Base-by-base conservation (phyloP, 1,140 invertebrate genomes). In the Pseudomyrmex concolor region DNA sequence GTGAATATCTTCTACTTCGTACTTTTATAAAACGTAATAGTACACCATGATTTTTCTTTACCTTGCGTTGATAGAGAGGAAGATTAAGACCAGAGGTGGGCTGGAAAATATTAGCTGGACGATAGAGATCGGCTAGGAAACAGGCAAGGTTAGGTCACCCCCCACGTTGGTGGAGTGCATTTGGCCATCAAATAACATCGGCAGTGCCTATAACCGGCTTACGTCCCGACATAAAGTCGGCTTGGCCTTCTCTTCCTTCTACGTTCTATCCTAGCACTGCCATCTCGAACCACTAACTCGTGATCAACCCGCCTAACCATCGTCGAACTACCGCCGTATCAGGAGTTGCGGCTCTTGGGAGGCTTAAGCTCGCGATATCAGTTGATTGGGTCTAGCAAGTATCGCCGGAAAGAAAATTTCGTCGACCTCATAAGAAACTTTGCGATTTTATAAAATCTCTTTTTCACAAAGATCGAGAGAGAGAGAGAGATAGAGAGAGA, bases 151-250 rank as follows among this genome's bases (percentile, higher is more conserved):
- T 84, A 70, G 82, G 84, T 88, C 83, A 84, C 88, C 13, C 83
- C 34, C 89, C 86, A 73, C 84, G 83, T 60, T 80, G 84, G 73
- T 84, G 86, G 89, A 94, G 94, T 94, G 94, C 94, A 94, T 94
- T 94, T 94, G 92, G 93, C 93, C 94, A 94, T 94, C 93, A 94
- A 94, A 94, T 94, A 94, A 94, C 93, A 94, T 94, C 90, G 93
- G 93, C 93, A 94, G 92, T 90, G 91, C 91, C 93, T 93, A 94
- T 94, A 94, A 94, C 94, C 93, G 92, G 93, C 93, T 94, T 94
- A 94, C 90, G 92, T 90, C 89, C 93, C 84, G 91, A 93, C 93
- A 94, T 94, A 94, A 94, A 94, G 90, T 94, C 92, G 88, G 91
- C 91, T 93, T 93, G 91, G 87, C 72, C 89, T 92, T 87, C 86